Evolutionary conservation across 2,888 invertebrate species (phyloP).

Genomic region (Zygaena filipendulae): DNA sequence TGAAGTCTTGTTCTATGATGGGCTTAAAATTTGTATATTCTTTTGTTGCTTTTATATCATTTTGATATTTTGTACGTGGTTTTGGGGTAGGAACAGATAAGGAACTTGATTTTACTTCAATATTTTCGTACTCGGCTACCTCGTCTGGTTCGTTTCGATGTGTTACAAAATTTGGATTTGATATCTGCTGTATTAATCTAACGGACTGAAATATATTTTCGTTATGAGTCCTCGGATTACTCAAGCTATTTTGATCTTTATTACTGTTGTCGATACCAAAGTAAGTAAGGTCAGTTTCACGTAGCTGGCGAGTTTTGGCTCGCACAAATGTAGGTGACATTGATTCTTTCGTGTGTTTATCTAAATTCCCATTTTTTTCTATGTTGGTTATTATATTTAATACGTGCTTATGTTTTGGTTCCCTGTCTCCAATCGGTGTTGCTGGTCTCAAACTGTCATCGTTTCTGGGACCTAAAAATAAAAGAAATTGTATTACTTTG

Average conservation of each 20-base stretch:
- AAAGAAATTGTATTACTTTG: constrained; percentile 3
- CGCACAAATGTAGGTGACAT: constrained; percentile 31
- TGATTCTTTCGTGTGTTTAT: no score
- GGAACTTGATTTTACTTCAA: constrained; percentile 33
- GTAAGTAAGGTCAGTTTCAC: constrained; percentile 70
- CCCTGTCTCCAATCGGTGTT: no score
- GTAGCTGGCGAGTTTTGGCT: constrained; percentile 55
- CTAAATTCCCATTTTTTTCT: no score
- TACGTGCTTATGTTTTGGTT: no score
- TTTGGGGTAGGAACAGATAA: constrained; percentile 44
- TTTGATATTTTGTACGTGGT: constrained; percentile 35
- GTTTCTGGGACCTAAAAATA: no score
- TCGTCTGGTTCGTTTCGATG: constrained; percentile 52
- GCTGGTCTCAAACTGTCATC: no score
- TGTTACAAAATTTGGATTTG: constrained; percentile 49
- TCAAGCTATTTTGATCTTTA: constrained; percentile 5
- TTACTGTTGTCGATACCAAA: constrained; percentile 51
- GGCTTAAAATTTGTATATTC: constrained; percentile 32
- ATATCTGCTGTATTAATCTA: constrained; percentile 44
- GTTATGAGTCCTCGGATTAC: constrained; percentile 24
- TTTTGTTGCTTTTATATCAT: constrained; percentile 25
- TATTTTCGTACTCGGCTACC: constrained; percentile 47
- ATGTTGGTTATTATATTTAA: no score
- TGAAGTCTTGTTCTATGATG: constrained; percentile 34
- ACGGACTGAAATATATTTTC: constrained; percentile 51